Base-by-base conservation (phyloP, 2,797 vertebrate genomes). In the Pangasius sanitwongsei region DNA sequence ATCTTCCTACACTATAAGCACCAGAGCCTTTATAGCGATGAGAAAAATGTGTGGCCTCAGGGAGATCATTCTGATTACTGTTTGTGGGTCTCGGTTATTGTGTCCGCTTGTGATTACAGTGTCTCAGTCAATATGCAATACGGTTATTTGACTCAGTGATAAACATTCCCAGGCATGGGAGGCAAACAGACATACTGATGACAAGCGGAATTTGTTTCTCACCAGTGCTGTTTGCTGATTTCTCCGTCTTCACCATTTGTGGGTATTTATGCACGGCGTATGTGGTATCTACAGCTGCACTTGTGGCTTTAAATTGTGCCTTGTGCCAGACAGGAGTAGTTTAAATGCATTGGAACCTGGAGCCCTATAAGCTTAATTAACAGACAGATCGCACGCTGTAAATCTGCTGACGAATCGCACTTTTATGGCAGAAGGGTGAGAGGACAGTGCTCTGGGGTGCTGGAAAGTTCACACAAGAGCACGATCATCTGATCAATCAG, bases 321-420 rank as follows among this genome's bases (percentile, higher is more conserved):
- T 78, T 85, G 53, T 86, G 88, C 86, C 90, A 82, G 41, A 90
- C 89, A 91, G 87, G 74, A 92, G 93, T 92, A 92, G 92, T 93
- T 93, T 93, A 94, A 93, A 94, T 93, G 93, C 93, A 92, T 93
- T 92, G 91, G 90, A 93, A 93, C 91, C 87, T 72, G 83, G 87
- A 90, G 85, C 85, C 86, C 89, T 91, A 91, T 93, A 89, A 91
- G 91, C 89, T 93, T 93, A 92, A 93, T 93, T 92, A 93, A 92
- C 87, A 91, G 89, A 90, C 83, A 86, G 89, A 87, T 74, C 53
- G 41, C 41, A 57, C 69, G 89, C 88, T 90, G 87, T 93, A 93
- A 94, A 93, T 93, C 93, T 86, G 89, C 86, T 88, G 83, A 85
- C 59, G 55, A 78, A 83, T 85, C 80, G 59, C 85, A 87, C 83